phyloP scores from a whole-genome alignment of 2,113 vertebrate species.

The crab-eating macaque (Macaca fascicularis) region DNA sequence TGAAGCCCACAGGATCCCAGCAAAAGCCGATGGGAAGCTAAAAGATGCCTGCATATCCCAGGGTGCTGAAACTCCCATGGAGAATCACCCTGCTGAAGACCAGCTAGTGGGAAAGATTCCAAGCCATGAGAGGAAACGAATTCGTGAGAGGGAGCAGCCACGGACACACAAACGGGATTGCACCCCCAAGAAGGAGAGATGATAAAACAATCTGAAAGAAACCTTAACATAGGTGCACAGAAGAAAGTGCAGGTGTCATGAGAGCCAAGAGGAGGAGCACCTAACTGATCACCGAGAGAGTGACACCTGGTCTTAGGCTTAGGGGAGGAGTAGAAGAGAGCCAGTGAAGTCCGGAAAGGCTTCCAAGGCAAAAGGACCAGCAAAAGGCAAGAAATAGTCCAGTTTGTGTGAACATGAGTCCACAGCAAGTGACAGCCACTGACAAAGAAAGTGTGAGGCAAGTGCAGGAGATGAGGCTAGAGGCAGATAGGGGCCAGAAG shows the following conservation, averaged over 20 bases:
- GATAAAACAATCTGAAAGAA: neutral
- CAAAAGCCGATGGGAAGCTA: fast-evolving
- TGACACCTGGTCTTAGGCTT: neutral
- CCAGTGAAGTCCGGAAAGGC: neutral
- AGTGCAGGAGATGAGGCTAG: fast-evolving
- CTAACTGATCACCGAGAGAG: too few relatives aligned
- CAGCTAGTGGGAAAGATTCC: neutral
- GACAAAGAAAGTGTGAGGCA: neutral
- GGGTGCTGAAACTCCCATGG: neutral
- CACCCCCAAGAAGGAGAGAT: neutral
- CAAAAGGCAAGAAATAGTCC: neutral
- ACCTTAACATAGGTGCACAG: neutral
- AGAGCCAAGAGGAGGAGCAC: neutral
- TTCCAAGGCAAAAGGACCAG: neutral
- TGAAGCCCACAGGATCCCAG: neutral
- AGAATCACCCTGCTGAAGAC: neutral
- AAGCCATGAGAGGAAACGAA: neutral
- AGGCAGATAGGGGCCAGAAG: neutral
- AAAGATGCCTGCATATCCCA: neutral
- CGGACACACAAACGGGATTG: neutral
- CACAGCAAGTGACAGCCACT: neutral
- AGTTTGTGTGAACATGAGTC: neutral
- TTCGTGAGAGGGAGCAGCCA: neutral
- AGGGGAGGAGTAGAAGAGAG: neutral
- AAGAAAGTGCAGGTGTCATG: neutral